phyloP scores from a whole-genome alignment of 2,113 vertebrate species.

The Protomyctophum bolini region DNA sequence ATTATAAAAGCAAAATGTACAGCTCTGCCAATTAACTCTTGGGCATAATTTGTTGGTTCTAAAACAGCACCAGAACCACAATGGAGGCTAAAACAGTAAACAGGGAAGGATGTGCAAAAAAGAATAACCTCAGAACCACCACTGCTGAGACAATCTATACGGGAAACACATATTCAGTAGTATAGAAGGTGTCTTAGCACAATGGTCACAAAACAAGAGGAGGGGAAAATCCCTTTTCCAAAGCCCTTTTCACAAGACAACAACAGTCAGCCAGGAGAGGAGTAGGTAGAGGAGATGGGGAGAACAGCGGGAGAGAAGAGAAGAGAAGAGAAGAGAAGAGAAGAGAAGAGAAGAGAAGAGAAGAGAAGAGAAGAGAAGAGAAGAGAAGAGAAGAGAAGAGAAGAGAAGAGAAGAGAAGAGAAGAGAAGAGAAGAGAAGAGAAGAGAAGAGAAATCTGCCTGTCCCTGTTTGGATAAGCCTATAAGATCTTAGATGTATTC shows the following conservation, averaged over 20 bases:
- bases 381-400: not conserved
- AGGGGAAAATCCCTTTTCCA: constrained; percentile 23
- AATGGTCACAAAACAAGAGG: constrained; percentile 6
- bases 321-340: constrained; percentile 1
- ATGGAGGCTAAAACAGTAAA: constrained; percentile 19
- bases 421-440: not conserved
- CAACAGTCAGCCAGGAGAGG: constrained; percentile 10
- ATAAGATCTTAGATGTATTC: not conserved
- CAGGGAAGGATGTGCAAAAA: constrained; percentile 13
- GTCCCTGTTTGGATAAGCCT: not conserved
- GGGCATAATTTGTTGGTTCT: not conserved
- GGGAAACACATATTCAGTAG: constrained; percentile 46
- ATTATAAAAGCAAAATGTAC: constrained; percentile 19
- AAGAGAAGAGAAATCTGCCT: not conserved
- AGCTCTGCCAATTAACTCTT: no score
- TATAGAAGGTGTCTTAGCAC: constrained; percentile 38
- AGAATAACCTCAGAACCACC: constrained; percentile 16
- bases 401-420: no score
- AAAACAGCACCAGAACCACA: constrained; percentile 35
- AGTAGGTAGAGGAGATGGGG: not conserved
- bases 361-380: not conserved
- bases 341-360: not conserved
- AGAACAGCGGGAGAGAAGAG: constrained; percentile 18
- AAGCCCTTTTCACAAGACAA: constrained; percentile 54
- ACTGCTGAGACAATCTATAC: constrained; percentile 36